Percentiles rank a stretch among this genome's conserved stretches.
Conservation (phyloP, 2,888 invertebrate genomes). For the Orthosia gothica region DNA sequence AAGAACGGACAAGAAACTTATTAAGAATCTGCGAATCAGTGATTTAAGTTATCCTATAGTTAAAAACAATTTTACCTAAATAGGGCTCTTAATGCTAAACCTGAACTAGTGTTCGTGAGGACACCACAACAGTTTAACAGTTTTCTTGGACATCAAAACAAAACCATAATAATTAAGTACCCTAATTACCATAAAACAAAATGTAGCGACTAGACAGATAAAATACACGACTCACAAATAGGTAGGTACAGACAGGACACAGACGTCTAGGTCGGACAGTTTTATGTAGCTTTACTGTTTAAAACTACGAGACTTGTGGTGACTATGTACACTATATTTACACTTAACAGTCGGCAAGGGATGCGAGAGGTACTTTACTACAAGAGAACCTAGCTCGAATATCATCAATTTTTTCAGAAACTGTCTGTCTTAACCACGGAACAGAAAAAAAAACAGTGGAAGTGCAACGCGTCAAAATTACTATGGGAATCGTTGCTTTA, state of each 20-base stretch:
- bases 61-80: too few species aligned
- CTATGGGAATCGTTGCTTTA: too few species aligned
- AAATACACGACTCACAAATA: constrained; percentile 11
- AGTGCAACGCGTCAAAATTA: too few species aligned
- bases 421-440: too few species aligned
- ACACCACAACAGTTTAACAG: neutral
- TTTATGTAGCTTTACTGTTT: neutral
- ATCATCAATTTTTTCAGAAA: too few species aligned
- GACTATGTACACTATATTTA: too few species aligned
- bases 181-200: constrained; percentile 10
- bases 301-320: neutral
- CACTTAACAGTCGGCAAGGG: neutral
- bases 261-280: constrained; percentile 40
- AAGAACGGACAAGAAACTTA: too few species aligned
- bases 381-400: neutral
- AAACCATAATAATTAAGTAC: constrained; percentile 8
- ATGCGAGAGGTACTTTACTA: neutral
- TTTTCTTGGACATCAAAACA: constrained; percentile 1
- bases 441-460: too few species aligned
- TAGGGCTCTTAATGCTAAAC: too few species aligned
- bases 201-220: constrained; percentile 13
- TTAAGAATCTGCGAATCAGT: too few species aligned
- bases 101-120: too few species aligned
- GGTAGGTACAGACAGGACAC: constrained; percentile 16
- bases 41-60: too few species aligned